phyloP scores from a whole-genome alignment of 2,888 invertebrate genomes.

The Mesochorus sp. region DNA sequence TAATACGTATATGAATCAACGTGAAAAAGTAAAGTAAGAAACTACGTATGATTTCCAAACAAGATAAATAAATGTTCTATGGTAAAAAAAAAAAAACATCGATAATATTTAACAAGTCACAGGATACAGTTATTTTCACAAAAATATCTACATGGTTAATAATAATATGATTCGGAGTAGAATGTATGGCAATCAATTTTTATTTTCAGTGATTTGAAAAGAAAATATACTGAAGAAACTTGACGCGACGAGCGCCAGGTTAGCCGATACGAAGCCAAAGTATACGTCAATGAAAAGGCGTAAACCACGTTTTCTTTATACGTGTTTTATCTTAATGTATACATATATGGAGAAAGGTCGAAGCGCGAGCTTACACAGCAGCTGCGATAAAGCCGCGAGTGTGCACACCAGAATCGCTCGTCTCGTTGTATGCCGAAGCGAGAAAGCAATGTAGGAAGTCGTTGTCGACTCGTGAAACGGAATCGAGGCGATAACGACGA shows the following conservation, averaged over 20 bases:
- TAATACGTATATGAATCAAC: not conserved
- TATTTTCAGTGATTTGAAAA: slow-evolving; percentile 24
- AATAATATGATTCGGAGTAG: too few species aligned
- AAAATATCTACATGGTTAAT: too few species aligned
- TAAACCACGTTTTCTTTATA: too few species aligned
- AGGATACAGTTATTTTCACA: not conserved
- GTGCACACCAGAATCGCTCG: not conserved
- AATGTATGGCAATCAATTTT: not conserved
- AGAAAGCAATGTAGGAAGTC: slow-evolving; percentile 45
- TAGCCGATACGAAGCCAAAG: not conserved
- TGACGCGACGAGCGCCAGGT: slow-evolving; percentile 3
- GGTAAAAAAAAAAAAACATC: too few species aligned
- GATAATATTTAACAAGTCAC: too few species aligned
- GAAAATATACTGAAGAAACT: not conserved
- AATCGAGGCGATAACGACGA: slow-evolving; percentile 50
- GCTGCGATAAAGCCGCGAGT: slow-evolving; percentile 30
- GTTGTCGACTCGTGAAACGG: slow-evolving; percentile 52
- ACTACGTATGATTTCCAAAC: too few species aligned
- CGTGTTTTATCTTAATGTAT: too few species aligned
- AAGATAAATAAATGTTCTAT: too few species aligned
- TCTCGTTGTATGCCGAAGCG: slow-evolving; percentile 12
- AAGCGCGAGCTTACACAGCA: slow-evolving; percentile 1
- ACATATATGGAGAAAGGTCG: slow-evolving; percentile 4
- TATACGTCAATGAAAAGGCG: too few species aligned
- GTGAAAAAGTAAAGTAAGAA: not conserved